Percentiles rank a stretch among this genome's conserved stretches.
Conservation (phyloP, 2,888 invertebrate genomes). For the Synergus umbraculus region DNA sequence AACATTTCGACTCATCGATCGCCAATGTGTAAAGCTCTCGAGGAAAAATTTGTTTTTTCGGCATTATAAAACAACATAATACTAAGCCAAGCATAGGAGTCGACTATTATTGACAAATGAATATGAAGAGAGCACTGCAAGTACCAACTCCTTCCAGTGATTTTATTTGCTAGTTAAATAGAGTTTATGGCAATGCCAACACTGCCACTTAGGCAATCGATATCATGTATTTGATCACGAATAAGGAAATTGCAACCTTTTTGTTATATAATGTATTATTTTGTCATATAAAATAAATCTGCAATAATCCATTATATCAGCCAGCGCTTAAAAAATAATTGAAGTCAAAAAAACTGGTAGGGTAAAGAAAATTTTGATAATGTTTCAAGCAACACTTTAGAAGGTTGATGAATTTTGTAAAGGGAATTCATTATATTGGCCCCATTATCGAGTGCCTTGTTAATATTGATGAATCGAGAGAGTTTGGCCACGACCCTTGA, state of each 20-base stretch:
- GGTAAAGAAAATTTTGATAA: too few relatives aligned
- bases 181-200: not conserved
- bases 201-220: not conserved
- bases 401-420: not conserved
- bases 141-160: not conserved
- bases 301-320: too few relatives aligned
- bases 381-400: too few relatives aligned
- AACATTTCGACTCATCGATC: conserved; percentile 28
- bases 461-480: conserved; percentile 7
- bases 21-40: not conserved
- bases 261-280: too few relatives aligned
- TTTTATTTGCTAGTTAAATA: not conserved
- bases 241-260: not conserved
- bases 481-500: conserved; percentile 4
- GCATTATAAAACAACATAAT: not conserved
- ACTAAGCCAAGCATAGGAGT: not conserved
- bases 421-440: not conserved
- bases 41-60: not conserved
- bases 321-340: too few relatives aligned
- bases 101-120: not conserved
- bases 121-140: not conserved
- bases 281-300: too few relatives aligned
- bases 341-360: too few relatives aligned
- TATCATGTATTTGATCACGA: not conserved
- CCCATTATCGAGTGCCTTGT: not conserved